Base-by-base conservation (phyloP, 2,888 invertebrate species). In the Pasiphila rectangulata region DNA sequence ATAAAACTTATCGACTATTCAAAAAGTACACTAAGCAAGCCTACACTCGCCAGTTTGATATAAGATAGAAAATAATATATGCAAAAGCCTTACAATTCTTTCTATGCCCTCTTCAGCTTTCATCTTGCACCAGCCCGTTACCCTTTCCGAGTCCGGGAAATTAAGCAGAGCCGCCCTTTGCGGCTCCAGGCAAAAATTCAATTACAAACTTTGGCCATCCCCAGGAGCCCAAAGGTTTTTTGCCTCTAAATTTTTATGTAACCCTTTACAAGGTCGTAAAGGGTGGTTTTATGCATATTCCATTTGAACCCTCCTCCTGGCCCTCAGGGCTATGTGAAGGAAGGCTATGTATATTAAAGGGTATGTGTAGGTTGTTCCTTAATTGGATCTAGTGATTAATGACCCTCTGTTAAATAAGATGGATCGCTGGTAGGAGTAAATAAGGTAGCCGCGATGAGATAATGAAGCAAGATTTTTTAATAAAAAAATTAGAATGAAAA, bases 181-280 rank as follows among this genome's bases (percentile, higher is more conserved):
- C 82, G 86, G 86, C 85, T 82, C 70, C 73, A 82, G 85, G 86
- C 86, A 83, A 87, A 86, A 88, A 88, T 88, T 88, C 87, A 88
- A 88, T 88, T 88, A 87, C 85, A 74, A 84, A 88, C 83, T 86
- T 85, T 76, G 71, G 62, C 64, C 79, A 83, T 83, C 87, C 85
- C 86, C 86, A 85, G 74, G 86, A 84, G 86, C 77, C 79, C 76
- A 79, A 81, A 84, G 85, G 85, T 63, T 72, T 83, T 83, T 80
- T 79, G 72, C 80, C 78, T 79, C 75, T 85, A 85, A 86, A 84
- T 83, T 86, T 87, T 87, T 84, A 84, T 83, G 80, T 65, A 74
- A 69, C 83, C 84, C 84, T 87, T 86, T 82, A 83, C 82, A 85
- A 84, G 80, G 83, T 73, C 82, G 84, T 85, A 84, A 86, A 86